These are phyloP conservation scores for Ricordea florida DNA, from an alignment of 92 coral and sea anemone species.

Conservation along the genomic window DNA sequence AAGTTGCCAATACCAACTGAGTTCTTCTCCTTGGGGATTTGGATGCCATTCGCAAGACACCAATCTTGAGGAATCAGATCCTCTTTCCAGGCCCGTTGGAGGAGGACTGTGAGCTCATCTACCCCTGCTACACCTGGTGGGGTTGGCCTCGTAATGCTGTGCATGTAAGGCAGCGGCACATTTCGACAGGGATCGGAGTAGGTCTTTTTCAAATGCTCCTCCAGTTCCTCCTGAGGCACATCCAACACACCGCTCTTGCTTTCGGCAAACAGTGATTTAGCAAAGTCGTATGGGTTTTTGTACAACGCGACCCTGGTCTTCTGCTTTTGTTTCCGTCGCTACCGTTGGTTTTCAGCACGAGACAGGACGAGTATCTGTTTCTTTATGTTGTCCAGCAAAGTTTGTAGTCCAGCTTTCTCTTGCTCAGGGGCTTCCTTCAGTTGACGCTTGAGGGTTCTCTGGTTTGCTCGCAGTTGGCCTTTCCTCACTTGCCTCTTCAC, in stretches of 20 bases:
- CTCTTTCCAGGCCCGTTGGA: slow-evolving; percentile 1
- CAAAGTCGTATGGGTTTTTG: slow-evolving; percentile 3
- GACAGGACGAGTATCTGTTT: no score
- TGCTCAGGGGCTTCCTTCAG: no score
- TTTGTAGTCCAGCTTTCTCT: no score
- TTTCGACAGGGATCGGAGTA: background rate
- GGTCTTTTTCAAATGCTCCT: background rate
- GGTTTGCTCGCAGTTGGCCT: no score
- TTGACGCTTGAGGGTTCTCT: no score
- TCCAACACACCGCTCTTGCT: background rate
- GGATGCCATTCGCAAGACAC: background rate
- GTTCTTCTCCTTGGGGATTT: slow-evolving; percentile 12
- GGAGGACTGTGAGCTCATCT: background rate
- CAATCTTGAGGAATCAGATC: background rate
- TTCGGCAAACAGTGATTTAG: background rate
- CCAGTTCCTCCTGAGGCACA: background rate
- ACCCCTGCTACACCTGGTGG: background rate
- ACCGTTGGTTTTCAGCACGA: no score
- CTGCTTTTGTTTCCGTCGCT: no score
- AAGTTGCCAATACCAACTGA: background rate
- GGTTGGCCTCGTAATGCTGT: background rate
- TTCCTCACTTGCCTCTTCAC: no score
- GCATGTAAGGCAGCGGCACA: background rate
- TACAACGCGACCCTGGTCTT: no score
- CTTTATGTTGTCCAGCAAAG: no score